A percentile compares a stretch with the other conserved stretches of the same genome.
phyloP scores from a whole-genome alignment of 2,888 invertebrate species.

The Cataglyphis cursor region DNA sequence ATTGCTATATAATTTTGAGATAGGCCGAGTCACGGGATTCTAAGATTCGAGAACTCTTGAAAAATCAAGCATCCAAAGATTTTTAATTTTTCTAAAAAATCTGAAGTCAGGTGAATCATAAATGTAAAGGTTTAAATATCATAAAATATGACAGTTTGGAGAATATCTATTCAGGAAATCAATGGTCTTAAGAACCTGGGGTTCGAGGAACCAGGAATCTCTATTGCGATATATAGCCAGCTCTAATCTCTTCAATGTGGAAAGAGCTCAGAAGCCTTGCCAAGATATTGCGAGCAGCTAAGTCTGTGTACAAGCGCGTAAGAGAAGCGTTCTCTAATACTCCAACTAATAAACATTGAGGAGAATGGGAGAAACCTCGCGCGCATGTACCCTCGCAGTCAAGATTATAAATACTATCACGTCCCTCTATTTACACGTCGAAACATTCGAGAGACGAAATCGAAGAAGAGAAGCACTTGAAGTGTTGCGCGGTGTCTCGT shows the following conservation, averaged over 20 bases:
- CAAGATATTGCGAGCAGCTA: neutral
- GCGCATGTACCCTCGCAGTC: neutral
- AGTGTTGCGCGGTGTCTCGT: constrained; percentile 1
- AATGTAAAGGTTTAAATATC: neutral
- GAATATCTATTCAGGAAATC: constrained; percentile 5
- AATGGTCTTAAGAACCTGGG: neutral
- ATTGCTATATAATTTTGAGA: neutral
- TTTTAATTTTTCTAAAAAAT: neutral
- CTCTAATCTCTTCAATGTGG: neutral
- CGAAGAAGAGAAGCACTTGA: neutral
- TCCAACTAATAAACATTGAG: constrained; percentile 7
- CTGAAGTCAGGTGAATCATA: neutral
- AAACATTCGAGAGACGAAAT: neutral
- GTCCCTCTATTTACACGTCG: constrained; percentile 9
- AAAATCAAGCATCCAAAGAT: neutral
- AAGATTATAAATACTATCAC: constrained; percentile 19
- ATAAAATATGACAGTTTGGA: neutral
- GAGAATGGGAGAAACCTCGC: neutral
- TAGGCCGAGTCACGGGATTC: neutral
- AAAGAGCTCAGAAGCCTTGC: neutral
- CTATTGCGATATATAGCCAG: neutral
- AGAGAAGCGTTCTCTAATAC: constrained; percentile 11
- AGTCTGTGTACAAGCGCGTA: neutral
- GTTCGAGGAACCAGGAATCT: neutral
- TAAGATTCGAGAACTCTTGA: neutral